Percentiles rank a stretch among this genome's conserved stretches.
Conservation (phyloP, 2,888 invertebrate species). For the Chloromyia formosa region DNA sequence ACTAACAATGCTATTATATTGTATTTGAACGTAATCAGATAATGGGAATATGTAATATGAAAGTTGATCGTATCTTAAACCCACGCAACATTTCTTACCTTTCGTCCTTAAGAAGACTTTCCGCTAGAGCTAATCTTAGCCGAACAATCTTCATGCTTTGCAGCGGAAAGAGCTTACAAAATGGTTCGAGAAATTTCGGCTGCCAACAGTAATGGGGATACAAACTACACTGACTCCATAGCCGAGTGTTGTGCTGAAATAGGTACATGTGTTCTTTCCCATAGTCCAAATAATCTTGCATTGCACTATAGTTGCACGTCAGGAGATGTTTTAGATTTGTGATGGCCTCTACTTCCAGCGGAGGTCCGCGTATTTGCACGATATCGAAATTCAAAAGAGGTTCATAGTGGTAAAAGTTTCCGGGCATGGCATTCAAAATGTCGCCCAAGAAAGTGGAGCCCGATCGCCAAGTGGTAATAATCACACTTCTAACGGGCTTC, state of each 20-base stretch:
- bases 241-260: conserved; percentile 83
- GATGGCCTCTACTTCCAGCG: conserved; percentile 74
- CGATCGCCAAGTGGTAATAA: conserved; percentile 90
- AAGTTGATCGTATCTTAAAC: too few relatives aligned
- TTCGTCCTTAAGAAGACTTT: conserved; percentile 75
- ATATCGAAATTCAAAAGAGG: conserved; percentile 85
- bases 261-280: conserved; percentile 81
- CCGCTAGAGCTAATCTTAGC: conserved; percentile 76
- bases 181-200: conserved; percentile 76
- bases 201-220: conserved; percentile 75
- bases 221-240: conserved; percentile 82
- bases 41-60: too few relatives aligned
- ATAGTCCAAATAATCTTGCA: conserved; percentile 80
- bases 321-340: conserved; percentile 76
- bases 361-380: conserved; percentile 80
- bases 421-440: conserved; percentile 83
- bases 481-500: conserved; percentile 76
- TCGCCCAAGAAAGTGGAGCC: conserved; percentile 92
- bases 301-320: conserved; percentile 77
- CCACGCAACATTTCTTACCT: too few relatives aligned
- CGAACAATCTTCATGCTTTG: conserved; percentile 90
- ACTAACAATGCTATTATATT: too few relatives aligned
- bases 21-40: too few relatives aligned
- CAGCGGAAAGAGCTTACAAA: conserved; percentile 86
- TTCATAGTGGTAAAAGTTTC: conserved; percentile 90